Conservation (phyloP, 2,797 vertebrate genomes). For the Galagoides demidoff region DNA sequence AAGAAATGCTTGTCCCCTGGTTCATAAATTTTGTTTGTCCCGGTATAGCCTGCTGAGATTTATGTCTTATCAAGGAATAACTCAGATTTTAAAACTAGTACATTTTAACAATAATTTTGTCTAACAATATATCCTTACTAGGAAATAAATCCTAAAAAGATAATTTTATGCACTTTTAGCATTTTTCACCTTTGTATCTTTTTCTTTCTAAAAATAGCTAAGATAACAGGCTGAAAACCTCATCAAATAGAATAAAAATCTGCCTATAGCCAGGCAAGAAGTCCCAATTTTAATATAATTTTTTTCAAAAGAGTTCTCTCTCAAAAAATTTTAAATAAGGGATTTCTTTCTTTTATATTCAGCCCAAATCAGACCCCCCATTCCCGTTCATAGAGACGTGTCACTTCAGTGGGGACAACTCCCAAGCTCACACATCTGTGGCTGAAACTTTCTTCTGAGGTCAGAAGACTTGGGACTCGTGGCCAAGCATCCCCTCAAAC, state of each 20-base stretch:
- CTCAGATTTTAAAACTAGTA: background rate
- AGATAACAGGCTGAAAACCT: background rate
- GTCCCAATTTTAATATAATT: background rate
- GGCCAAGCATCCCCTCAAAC: too few relatives aligned
- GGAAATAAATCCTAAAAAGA: background rate
- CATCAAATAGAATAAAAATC: background rate
- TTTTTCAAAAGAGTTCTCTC: constrained; percentile 12
- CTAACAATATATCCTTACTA: background rate
- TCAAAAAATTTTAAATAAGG: background rate
- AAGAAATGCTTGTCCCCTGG: background rate
- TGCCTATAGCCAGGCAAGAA: background rate
- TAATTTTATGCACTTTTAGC: background rate
- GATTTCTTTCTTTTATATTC: background rate
- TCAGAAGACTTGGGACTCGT: too few relatives aligned
- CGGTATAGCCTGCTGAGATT: background rate
- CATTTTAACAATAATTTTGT: background rate
- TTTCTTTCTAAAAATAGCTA: background rate
- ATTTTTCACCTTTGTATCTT: background rate
- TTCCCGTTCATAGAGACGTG: background rate
- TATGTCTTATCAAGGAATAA: background rate
- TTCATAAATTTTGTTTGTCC: background rate
- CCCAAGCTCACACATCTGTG: rapidly evolving
- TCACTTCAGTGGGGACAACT: background rate
- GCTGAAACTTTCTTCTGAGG: background rate
- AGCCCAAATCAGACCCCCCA: background rate